Base-by-base conservation (phyloP, 1,140 invertebrate genomes). In the Bombus waltoni region DNA sequence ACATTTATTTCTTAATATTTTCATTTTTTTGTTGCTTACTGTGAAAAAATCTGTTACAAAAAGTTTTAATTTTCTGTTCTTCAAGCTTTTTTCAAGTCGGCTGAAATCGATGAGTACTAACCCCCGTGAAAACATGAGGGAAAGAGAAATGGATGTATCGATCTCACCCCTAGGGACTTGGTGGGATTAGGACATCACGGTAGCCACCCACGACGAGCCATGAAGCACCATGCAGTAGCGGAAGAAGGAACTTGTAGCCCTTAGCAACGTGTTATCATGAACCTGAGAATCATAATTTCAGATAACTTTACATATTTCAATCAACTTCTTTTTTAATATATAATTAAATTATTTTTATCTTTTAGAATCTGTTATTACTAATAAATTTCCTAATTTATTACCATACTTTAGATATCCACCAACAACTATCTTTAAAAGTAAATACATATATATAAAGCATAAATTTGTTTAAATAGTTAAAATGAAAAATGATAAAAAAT, bases 91-190 rank as follows among this genome's bases (percentile, higher is more conserved):
- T 84, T 65, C 5, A n/a, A 42, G 47, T n/a, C 40, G 59, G 62
- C 40, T 53, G 53, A 89, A 87, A 91, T 88, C 80, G 78, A 84
- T 72, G 73, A 83, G 82, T 90, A 89, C 89, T 90, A 90, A 88
- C 87, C 75, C 65, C 72, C 57, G 83, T 84, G 87, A 90, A 90
- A 92, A 92, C 83, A 89, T 86, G 5, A 81, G 79, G 71, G 75
- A 87, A 91, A 87, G 88, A 89, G 90, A 88, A 89, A 92, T 87
- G 81, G 85, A 90, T 84, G 88, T 93, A 94, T 94, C 93, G 93
- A 94, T 94, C 92, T 92, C 89, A 90, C 91, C 91, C 91, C 87
- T 91, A 90, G 91, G 89, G 86, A 93, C 86, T 89, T 87, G 87
- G 89, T 72, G 74, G 89, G 89, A 90, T 90, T 90, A 88, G 89